Conservation (phyloP, 1,140 invertebrate genomes). For the Pristionchus pacificus region DNA sequence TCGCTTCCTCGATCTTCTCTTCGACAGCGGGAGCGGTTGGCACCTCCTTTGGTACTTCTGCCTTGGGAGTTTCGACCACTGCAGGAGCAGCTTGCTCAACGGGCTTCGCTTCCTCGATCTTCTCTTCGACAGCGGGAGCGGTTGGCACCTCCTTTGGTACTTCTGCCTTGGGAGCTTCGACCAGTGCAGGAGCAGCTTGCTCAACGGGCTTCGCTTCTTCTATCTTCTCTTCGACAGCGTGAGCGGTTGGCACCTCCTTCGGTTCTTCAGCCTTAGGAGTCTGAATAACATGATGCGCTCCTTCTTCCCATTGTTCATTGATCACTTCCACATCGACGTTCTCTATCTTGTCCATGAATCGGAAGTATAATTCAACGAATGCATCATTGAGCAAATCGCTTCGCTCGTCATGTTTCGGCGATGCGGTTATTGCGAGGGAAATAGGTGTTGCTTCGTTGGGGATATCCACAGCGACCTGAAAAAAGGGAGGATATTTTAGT, state of each 20-base stretch:
- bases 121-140: background rate
- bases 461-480: slow-evolving; percentile 16
- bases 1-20: too few species aligned
- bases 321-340: background rate
- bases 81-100: slow-evolving; percentile 2
- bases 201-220: slow-evolving; percentile 8
- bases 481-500: too few species aligned
- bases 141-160: background rate
- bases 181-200: background rate
- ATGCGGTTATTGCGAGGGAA: background rate
- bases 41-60: too few species aligned
- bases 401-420: too few species aligned
- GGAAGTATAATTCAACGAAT: slow-evolving; percentile 5
- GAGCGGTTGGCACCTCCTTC: background rate
- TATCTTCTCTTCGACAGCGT: background rate
- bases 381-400: too few species aligned
- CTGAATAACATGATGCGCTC: slow-evolving; percentile 1
- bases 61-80: too few species aligned
- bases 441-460: slow-evolving; percentile 3
- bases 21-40: too few species aligned
- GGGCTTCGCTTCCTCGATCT: background rate
- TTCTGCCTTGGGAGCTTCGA: background rate
- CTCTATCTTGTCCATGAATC: background rate
- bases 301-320: background rate
- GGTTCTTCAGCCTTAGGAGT: slow-evolving; percentile 6